phyloP scores from a whole-genome alignment of 2,797 vertebrate species.

The Gymnopithys bicolor region DNA sequence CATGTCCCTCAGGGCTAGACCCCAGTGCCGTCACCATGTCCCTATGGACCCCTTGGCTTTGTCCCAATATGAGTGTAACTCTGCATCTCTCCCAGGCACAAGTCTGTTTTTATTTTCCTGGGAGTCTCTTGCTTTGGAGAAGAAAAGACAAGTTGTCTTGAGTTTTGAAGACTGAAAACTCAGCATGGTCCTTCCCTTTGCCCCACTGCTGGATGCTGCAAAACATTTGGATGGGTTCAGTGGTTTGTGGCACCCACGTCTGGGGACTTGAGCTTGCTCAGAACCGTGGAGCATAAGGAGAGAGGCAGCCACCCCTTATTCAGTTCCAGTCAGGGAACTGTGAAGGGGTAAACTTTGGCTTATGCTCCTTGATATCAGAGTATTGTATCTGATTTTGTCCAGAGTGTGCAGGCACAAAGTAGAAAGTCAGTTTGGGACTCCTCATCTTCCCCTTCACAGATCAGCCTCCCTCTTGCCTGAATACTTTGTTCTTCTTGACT shows the following conservation, averaged over 20 bases:
- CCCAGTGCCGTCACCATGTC: rapidly evolving
- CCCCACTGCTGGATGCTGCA: neutral
- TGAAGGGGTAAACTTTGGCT: neutral
- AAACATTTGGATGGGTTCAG: neutral
- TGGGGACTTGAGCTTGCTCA: neutral
- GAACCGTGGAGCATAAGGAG: neutral
- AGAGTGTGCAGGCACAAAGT: neutral
- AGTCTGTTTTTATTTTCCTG: neutral
- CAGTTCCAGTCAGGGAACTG: neutral
- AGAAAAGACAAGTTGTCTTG: neutral
- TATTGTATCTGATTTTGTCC: neutral
- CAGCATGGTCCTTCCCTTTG: neutral
- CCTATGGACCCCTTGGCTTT: neutral
- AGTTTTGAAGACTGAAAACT: neutral
- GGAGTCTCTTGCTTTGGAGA: neutral
- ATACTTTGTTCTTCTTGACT: neutral
- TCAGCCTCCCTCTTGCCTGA: neutral
- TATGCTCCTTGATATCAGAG: neutral
- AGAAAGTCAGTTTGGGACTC: neutral
- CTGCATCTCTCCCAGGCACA: neutral
- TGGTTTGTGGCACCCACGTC: rapidly evolving
- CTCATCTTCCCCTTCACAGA: neutral
- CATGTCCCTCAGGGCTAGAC: neutral
- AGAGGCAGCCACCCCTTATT: neutral
- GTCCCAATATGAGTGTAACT: rapidly evolving